Evolutionary conservation across 2,113 vertebrate species (phyloP).

Genomic region (Sinocyclocheilus rhinocerous): DNA sequence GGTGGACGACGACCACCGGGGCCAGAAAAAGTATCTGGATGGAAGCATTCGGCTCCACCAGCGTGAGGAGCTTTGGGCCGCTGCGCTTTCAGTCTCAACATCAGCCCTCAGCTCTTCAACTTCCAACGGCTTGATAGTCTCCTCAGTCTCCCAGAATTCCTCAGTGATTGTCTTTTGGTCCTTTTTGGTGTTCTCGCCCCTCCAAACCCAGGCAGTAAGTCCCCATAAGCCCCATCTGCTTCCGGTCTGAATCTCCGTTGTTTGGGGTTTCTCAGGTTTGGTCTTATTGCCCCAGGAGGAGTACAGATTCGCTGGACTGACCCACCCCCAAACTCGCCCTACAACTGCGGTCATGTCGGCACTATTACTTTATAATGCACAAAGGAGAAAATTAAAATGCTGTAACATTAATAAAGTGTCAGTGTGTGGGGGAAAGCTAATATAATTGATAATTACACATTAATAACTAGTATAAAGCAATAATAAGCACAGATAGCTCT

Average conservation of each 20-base stretch:
- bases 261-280: neutral
- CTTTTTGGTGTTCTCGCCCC: slow-evolving; percentile 49
- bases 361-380: neutral
- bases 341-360: slow-evolving; percentile 67
- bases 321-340: slow-evolving; percentile 72
- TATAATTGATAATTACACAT: neutral
- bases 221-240: slow-evolving; percentile 46
- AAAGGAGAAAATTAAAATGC: neutral
- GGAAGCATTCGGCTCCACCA: slow-evolving; percentile 72
- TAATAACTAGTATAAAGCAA: neutral
- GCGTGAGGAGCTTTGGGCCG: slow-evolving; percentile 28
- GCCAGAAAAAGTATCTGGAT: slow-evolving; percentile 60
- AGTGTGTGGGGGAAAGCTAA: neutral
- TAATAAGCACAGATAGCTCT: neutral
- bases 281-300: slow-evolving; percentile 60
- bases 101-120: slow-evolving; percentile 58
- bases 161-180: slow-evolving; percentile 59
- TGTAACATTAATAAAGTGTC: neutral
- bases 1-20: neutral
- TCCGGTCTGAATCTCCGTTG: slow-evolving; percentile 15
- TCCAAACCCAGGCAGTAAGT: slow-evolving; percentile 71
- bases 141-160: slow-evolving; percentile 73
- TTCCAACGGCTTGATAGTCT: slow-evolving; percentile 65
- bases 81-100: neutral
- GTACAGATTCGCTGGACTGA: slow-evolving; percentile 61